phyloP scores from a whole-genome alignment of 2,888 invertebrate species.

The Helleia helle region DNA sequence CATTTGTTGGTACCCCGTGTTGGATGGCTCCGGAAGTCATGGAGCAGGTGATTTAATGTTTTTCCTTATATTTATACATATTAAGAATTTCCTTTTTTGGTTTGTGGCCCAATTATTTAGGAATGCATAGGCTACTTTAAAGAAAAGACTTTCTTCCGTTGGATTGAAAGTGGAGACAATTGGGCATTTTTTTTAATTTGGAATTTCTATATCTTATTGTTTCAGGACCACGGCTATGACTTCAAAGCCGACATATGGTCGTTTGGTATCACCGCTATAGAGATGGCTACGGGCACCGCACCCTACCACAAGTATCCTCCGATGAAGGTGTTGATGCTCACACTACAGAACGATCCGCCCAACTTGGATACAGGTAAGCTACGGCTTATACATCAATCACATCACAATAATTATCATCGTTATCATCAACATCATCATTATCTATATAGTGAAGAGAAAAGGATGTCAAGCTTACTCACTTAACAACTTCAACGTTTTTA shows the following conservation, averaged over 20 bases:
- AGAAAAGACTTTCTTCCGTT: neutral
- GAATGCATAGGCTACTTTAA: too few relatives aligned
- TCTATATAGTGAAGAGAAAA: too few relatives aligned
- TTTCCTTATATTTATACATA: neutral
- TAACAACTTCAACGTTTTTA: too few relatives aligned
- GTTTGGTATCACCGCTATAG: conserved; percentile 97
- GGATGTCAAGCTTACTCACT: too few relatives aligned
- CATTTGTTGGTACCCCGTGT: conserved; percentile 99
- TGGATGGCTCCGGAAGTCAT: conserved; percentile 99
- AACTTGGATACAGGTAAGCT: conserved; percentile 86
- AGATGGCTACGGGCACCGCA: conserved; percentile 98
- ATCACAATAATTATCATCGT: too few relatives aligned
- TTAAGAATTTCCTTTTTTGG: neutral
- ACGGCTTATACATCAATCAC: too few relatives aligned
- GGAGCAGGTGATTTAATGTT: conserved; percentile 88
- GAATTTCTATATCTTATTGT: too few relatives aligned
- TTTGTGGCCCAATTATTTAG: too few relatives aligned
- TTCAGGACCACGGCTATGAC: conserved; percentile 95
- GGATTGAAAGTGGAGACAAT: too few relatives aligned
- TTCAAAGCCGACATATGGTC: conserved; percentile 91
- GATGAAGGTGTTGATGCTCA: conserved; percentile 99
- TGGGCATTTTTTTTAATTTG: too few relatives aligned
- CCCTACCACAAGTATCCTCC: conserved; percentile 99
- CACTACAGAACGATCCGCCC: conserved; percentile 98
- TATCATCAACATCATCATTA: too few relatives aligned